Evolutionary conservation across 2,113 vertebrate genomes (phyloP).

Genomic region (Microcebus griseorufus): DNA sequence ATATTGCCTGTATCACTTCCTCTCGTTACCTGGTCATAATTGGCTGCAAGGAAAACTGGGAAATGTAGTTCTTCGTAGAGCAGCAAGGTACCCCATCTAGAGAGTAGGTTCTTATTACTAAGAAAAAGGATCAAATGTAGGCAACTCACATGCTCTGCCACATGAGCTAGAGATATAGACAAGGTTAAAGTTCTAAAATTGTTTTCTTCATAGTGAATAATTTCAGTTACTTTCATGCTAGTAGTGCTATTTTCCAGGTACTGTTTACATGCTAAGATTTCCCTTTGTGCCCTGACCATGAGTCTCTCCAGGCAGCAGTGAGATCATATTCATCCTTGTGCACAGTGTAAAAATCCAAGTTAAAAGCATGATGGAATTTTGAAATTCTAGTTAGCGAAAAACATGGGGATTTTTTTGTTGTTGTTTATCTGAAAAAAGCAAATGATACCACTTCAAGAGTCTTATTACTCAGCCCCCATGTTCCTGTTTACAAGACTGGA

Average conservation of each 20-base stretch:
- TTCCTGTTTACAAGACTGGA: accelerated
- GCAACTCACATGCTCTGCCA: neutral
- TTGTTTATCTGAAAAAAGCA: neutral
- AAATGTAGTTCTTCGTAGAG: neutral
- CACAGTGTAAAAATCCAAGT: neutral
- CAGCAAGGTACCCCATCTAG: accelerated
- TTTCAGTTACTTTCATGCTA: no score
- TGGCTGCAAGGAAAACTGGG: neutral
- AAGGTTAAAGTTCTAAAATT: neutral
- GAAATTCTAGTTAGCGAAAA: neutral
- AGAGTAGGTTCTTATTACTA: neutral
- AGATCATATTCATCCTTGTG: neutral
- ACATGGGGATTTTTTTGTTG: neutral
- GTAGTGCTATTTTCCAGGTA: neutral
- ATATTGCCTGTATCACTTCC: neutral
- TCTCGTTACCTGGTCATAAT: neutral
- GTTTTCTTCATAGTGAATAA: neutral
- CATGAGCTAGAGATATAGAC: accelerated
- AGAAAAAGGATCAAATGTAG: neutral
- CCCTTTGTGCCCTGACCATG: neutral
- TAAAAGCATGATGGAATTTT: neutral
- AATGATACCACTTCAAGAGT: no score
- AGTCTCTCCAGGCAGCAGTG: neutral
- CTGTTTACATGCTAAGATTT: no score
- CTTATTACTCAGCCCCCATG: neutral